Conservation (phyloP, 2,888 invertebrate genomes). For the Baronia brevicornis region DNA sequence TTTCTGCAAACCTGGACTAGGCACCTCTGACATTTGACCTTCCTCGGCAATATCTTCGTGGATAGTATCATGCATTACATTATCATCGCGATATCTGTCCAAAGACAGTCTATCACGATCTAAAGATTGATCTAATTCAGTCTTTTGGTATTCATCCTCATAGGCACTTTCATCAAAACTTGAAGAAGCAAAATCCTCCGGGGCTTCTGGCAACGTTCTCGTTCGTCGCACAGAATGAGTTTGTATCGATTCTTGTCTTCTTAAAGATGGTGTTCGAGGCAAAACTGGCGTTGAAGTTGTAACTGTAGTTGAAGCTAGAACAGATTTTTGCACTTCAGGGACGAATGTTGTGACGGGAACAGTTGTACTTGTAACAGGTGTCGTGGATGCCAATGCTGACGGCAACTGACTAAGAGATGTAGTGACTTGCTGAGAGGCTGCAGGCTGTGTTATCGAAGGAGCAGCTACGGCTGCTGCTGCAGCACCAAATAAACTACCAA, state of each 20-base stretch:
- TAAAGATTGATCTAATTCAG: constrained; percentile 64
- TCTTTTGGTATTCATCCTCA: constrained; percentile 71
- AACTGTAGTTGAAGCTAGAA: constrained; percentile 48
- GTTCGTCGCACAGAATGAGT: constrained; percentile 65
- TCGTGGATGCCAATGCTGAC: constrained; percentile 35
- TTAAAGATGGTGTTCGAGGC: constrained; percentile 60
- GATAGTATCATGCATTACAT: constrained; percentile 54
- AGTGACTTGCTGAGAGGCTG: constrained; percentile 28
- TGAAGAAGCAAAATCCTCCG: constrained; percentile 56
- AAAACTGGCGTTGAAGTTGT: constrained; percentile 46
- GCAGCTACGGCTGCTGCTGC: constrained; percentile 64
- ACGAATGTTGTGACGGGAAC: constrained; percentile 56
- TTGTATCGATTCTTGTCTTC: constrained; percentile 70
- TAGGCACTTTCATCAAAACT: constrained; percentile 73
- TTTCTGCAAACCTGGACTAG: constrained; percentile 50
- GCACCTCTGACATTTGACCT: constrained; percentile 46
- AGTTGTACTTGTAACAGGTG: constrained; percentile 47
- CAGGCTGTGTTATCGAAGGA: constrained; percentile 42
- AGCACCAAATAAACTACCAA: constrained; percentile 68
- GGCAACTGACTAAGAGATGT: constrained; percentile 38
- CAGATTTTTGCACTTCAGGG: constrained; percentile 53
- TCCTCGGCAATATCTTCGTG: constrained; percentile 52
- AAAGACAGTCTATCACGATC: constrained; percentile 59
- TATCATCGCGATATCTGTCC: constrained; percentile 63
- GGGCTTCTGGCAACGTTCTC: constrained; percentile 66